These are phyloP conservation scores for Enchytraeus crypticus DNA, from an alignment of 2,888 invertebrate genomes.

Conservation along the genomic window DNA sequence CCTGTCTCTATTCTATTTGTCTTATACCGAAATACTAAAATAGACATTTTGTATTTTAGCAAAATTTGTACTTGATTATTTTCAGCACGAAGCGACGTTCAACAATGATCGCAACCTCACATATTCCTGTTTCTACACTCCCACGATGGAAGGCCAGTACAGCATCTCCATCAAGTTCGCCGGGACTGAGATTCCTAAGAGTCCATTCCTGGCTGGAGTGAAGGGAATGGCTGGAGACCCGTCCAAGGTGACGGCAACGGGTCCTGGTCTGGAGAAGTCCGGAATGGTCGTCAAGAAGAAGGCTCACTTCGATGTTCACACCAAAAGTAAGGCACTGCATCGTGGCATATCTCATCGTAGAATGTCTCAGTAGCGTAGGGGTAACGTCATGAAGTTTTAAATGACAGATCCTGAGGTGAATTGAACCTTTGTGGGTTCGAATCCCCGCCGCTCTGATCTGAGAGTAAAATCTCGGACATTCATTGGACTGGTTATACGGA, in stretches of 20 bases:
- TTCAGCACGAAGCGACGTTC: slow-evolving; percentile 66
- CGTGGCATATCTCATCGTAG: too few species aligned
- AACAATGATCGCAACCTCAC: slow-evolving; percentile 76
- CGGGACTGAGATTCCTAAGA: slow-evolving; percentile 70
- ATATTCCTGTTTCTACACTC: slow-evolving; percentile 71
- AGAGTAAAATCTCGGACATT: too few species aligned
- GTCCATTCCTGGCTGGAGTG: slow-evolving; percentile 66
- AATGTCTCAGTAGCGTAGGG: too few species aligned
- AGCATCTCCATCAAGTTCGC: slow-evolving; percentile 66
- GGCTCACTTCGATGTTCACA: slow-evolving; percentile 72
- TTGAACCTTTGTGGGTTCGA: too few species aligned
- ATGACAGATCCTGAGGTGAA: too few species aligned
- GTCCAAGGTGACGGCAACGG: slow-evolving; percentile 65
- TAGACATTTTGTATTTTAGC: too few species aligned
- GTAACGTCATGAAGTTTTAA: too few species aligned
- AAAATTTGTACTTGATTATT: too few species aligned
- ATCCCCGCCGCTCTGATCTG: too few species aligned
- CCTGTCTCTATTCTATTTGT: too few species aligned
- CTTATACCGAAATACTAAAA: too few species aligned
- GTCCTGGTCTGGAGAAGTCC: slow-evolving; percentile 69
- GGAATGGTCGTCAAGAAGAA: slow-evolving; percentile 65
- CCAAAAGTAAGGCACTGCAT: slow-evolving; percentile 57
- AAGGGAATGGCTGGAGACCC: slow-evolving; percentile 73
- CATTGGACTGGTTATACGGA: too few species aligned
- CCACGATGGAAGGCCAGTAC: slow-evolving; percentile 67